Evolutionary conservation across 2,113 vertebrate genomes (phyloP), one percentile per base, ranked within the genome.

Genomic region (Clarias batrachus): DNA sequence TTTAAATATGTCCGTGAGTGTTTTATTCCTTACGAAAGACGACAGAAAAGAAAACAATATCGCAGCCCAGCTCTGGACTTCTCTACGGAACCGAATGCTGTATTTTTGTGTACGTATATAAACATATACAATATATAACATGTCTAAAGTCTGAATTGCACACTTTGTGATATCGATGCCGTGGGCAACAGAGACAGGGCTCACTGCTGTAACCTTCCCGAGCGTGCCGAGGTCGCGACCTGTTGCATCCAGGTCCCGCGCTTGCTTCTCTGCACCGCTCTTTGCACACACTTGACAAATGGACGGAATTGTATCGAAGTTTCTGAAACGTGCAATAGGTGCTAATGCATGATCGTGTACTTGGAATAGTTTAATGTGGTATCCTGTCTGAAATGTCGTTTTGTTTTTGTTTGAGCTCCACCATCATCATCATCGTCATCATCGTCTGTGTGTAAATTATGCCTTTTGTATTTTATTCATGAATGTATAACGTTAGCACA

Each of bases 261-360:
- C 65, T 52, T 65, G 66, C 57, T 71, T 66, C 37, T 84, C 83
- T 70, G 78, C 87, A 82, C 78, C 82, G 59, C 48, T 87, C 71
- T 78, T 86, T 66, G 59, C 63, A 71, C 63, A 71, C 65, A 48
- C n/a, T 68, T 71, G 41, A 81, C 54, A 41, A 71, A 86, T 25
- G 63, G 56, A 68, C 25, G 14, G 23, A 57, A 68, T 16, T 7
- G 27, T 65, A 68, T 74, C 70, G 10, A 65, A 14, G 62, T 71
- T 70, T 86, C 59, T 86, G 30, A 60, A 81, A 87, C 13, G 86
- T 90, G 86, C 89, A 88, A 90, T 82, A 78, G 92, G 92, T 93
- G 93, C 92, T 93, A 92, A 90, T 88, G 94, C 94, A 94, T 93
- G 91, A 90, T 91, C 12, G 90, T 79, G 82, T 92, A 89, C 77